These are phyloP conservation scores for Zelleria hepariella DNA, from an alignment of 2,888 invertebrate species.

Conservation along the genomic window DNA sequence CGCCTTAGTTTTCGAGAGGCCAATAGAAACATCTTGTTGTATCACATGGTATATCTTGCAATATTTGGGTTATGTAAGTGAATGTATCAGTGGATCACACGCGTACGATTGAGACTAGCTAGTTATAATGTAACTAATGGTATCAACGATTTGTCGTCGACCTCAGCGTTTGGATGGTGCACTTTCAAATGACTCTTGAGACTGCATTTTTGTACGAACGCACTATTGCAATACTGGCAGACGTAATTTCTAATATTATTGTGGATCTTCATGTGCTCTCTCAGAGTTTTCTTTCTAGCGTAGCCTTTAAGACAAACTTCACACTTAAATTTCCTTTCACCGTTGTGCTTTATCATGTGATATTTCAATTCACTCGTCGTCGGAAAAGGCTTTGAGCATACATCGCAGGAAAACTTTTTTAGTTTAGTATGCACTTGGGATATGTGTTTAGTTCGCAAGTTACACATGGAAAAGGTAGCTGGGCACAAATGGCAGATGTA, in stretches of 20 bases:
- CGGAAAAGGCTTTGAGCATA: slow-evolving; percentile 2
- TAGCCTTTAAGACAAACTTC: slow-evolving; percentile 53
- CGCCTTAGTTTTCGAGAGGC: no score
- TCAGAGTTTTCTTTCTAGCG: slow-evolving; percentile 46
- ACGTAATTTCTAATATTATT: slow-evolving; percentile 49
- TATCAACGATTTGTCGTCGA: background rate
- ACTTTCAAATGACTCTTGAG: slow-evolving; percentile 54
- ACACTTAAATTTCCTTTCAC: slow-evolving; percentile 43
- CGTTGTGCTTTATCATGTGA: slow-evolving; percentile 43
- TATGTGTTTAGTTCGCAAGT: slow-evolving; percentile 46
- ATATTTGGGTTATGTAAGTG: no score
- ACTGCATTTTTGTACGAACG: slow-evolving; percentile 56
- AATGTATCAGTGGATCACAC: no score
- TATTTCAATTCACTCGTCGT: background rate
- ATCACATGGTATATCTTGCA: no score
- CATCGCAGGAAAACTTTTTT: slow-evolving; percentile 11
- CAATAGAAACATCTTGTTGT: no score
- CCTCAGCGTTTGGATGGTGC: slow-evolving; percentile 23
- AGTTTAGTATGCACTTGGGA: slow-evolving; percentile 38
- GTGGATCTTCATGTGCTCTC: slow-evolving; percentile 54
- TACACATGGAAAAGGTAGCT: slow-evolving; percentile 37
- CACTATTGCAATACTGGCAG: slow-evolving; percentile 47
- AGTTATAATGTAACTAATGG: background rate
- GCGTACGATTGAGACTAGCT: no score
- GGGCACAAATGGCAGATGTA: slow-evolving; percentile 37